Conservation (phyloP, 2,797 vertebrate genomes). For the Nyctalus aviator region DNA sequence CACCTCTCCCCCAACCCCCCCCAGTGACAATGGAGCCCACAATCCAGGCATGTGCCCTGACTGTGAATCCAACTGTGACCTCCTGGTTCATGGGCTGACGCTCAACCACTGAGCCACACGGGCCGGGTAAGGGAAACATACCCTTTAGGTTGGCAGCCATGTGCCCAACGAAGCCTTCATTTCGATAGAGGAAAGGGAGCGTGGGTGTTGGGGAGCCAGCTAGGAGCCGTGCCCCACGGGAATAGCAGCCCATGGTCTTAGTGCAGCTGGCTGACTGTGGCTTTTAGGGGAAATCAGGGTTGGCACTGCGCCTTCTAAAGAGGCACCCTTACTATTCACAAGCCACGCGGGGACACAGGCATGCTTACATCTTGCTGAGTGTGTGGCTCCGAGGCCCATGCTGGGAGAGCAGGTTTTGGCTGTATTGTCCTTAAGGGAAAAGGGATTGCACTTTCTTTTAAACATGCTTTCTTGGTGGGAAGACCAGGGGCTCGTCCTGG, state of each 20-base stretch:
- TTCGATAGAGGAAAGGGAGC: neutral
- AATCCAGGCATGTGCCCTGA: too few relatives aligned
- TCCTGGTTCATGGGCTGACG: too few relatives aligned
- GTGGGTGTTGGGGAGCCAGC: neutral
- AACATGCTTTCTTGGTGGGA: neutral
- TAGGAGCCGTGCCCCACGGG: neutral
- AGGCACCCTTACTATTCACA: neutral
- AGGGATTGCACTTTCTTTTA: neutral
- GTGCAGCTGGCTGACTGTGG: neutral
- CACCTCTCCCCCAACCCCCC: too few relatives aligned
- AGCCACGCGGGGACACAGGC: neutral
- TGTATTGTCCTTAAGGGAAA: slow-evolving; percentile 6
- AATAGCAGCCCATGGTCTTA: neutral
- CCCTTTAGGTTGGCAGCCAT: neutral
- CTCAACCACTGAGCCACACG: too few relatives aligned
- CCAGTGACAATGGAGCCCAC: too few relatives aligned
- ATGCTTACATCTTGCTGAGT: neutral
- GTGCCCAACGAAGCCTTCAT: neutral
- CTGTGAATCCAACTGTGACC: too few relatives aligned
- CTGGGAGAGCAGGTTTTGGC: slow-evolving; percentile 20
- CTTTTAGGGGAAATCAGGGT: neutral
- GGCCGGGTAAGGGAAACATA: neutral
- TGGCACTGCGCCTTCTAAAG: neutral
- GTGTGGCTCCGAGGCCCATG: neutral
- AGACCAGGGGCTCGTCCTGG: slow-evolving; percentile 39